A percentile compares a stretch with the other conserved stretches of the same genome.
Conservation (phyloP, 2,888 invertebrate species). For the Vesta saturnalis region DNA sequence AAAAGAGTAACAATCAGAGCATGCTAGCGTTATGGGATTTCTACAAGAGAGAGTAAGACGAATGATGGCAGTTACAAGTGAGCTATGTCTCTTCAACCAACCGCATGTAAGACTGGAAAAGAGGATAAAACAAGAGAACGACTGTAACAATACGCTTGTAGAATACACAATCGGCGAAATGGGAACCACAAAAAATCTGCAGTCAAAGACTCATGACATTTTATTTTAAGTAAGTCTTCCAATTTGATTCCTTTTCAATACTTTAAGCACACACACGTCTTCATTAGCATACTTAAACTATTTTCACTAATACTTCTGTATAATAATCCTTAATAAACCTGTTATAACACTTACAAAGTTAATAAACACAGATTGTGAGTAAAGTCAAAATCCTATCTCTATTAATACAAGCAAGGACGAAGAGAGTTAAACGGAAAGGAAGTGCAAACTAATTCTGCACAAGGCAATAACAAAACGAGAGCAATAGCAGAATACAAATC, state of each 20-base stretch:
- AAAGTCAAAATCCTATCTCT: background rate
- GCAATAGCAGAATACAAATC: slow-evolving; percentile 62
- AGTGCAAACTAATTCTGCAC: slow-evolving; percentile 55
- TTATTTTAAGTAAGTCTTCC: background rate
- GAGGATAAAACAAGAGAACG: slow-evolving; percentile 60
- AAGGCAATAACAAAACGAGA: slow-evolving; percentile 57
- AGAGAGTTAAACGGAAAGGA: background rate
- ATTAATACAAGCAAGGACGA: background rate
- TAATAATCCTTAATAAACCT: too few species aligned
- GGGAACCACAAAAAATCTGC: slow-evolving; percentile 40
- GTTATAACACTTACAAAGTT: too few species aligned
- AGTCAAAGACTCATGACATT: slow-evolving; percentile 21
- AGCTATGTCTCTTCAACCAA: slow-evolving; percentile 59
- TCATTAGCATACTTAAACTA: too few species aligned
- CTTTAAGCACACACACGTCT: background rate
- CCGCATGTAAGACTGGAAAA: slow-evolving; percentile 55
- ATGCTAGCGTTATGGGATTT: slow-evolving; percentile 54
- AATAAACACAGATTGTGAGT: background rate
- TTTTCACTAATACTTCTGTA: too few species aligned
- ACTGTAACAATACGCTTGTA: slow-evolving; percentile 56
- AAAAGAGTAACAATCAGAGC: slow-evolving; percentile 60
- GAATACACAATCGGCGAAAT: slow-evolving; percentile 59
- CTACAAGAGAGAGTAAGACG: slow-evolving; percentile 51
- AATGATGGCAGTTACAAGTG: slow-evolving; percentile 48
- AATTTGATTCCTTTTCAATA: background rate